Conservation (phyloP, 1,140 invertebrate species). For the Brachionus sp. region DNA sequence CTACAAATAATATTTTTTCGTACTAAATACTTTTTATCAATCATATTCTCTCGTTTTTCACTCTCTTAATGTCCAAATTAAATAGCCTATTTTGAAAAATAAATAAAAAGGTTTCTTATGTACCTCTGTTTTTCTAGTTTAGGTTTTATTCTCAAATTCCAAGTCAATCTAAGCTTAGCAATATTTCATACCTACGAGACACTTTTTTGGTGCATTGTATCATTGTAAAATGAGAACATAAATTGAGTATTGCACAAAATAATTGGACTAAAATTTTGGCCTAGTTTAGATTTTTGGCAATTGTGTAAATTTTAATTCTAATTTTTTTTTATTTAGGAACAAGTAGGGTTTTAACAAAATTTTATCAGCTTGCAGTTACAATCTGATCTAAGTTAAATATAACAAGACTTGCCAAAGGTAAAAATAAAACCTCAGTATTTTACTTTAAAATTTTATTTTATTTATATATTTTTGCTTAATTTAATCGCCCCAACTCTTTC, state of each 20-base stretch:
- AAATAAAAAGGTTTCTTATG: not conserved
- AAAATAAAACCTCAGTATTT: not conserved
- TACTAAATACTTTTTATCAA: not conserved
- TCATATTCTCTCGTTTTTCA: not conserved
- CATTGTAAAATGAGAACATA: not conserved
- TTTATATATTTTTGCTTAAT: not conserved
- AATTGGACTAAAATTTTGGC: not conserved
- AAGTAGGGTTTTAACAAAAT: too few relatives aligned
- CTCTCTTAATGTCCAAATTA: not conserved
- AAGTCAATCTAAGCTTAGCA: not conserved
- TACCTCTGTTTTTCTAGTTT: not conserved
- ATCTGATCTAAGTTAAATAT: not conserved
- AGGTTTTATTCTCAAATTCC: not conserved
- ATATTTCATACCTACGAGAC: not conserved
- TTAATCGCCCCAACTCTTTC: not conserved
- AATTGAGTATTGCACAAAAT: not conserved
- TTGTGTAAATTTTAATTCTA: not conserved
- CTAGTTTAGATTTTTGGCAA: not conserved
- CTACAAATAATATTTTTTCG: slow-evolving; percentile 3
- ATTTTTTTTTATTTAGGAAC: too few relatives aligned
- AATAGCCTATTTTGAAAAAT: not conserved
- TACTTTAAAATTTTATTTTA: not conserved
- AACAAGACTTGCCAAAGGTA: not conserved
- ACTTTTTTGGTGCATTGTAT: not conserved
- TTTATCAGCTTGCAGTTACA: not conserved